These are phyloP conservation scores for Tenodera sinensis DNA, from an alignment of 2,888 invertebrate species.

Conservation along the genomic window DNA sequence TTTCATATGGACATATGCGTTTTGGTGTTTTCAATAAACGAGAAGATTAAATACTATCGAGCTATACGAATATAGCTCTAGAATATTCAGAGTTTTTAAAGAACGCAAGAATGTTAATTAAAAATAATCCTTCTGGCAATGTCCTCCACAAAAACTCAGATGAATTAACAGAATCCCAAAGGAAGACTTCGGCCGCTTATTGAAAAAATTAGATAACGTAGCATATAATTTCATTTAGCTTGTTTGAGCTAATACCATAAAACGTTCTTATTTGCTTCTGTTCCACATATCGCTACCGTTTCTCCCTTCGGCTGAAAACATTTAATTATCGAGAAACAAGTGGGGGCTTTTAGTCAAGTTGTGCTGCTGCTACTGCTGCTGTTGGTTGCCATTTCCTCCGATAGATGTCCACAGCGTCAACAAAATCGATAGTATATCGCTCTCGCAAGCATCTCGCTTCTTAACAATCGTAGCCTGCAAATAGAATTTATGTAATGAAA, in stretches of 20 bases:
- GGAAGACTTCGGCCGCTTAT: neutral
- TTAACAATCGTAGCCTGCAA: neutral
- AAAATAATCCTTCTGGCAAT: neutral
- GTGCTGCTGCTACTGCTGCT: neutral
- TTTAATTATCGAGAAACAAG: neutral
- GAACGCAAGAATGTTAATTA: neutral
- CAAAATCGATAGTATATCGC: neutral
- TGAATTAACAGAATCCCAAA: neutral
- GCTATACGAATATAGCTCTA: neutral
- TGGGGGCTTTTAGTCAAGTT: neutral
- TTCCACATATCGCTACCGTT: neutral
- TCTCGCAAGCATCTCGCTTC: neutral
- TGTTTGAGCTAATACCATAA: neutral
- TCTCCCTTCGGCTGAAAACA: neutral
- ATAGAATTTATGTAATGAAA: too few relatives aligned
- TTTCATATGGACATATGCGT: neutral
- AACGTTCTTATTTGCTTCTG: neutral
- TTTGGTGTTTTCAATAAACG: neutral
- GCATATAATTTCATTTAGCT: neutral
- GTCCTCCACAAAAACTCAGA: neutral
- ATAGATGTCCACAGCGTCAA: neutral
- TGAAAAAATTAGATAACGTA: neutral
- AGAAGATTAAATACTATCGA: too few relatives aligned
- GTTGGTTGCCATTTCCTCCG: neutral
- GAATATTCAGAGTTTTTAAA: slow-evolving; percentile 10